Conservation (phyloP, 2,113 vertebrate species). For the Glaucidium brasilianum region DNA sequence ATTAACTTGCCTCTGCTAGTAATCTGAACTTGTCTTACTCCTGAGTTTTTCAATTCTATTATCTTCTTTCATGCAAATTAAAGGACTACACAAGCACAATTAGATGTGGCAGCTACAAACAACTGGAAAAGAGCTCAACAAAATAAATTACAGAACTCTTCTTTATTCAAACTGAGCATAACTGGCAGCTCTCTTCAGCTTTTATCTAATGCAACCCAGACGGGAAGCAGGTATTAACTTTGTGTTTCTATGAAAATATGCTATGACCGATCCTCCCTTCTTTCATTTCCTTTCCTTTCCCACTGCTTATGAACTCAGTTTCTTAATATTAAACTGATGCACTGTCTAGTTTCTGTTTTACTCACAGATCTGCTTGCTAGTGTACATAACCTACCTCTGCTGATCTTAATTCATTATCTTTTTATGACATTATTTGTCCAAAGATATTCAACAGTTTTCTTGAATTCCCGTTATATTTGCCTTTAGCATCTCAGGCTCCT, state of each 20-base stretch:
- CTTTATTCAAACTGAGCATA: constrained; percentile 4
- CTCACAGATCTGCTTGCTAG: neutral
- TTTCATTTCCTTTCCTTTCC: neutral
- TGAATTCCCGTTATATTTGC: neutral
- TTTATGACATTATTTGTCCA: neutral
- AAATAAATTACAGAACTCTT: constrained; percentile 51
- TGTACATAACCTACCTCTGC: neutral
- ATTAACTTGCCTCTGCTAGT: constrained; percentile 65
- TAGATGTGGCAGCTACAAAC: constrained; percentile 66
- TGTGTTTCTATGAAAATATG: constrained; percentile 5
- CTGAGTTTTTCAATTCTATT: constrained; percentile 70
- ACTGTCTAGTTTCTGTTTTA: neutral
- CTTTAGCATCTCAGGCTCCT: neutral
- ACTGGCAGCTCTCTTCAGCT: constrained; percentile 27
- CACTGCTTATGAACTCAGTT: neutral
- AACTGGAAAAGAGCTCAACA: constrained; percentile 51
- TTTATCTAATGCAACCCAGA: neutral
- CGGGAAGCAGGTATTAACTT: neutral
- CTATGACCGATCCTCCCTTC: neutral
- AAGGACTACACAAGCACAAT: constrained; percentile 70
- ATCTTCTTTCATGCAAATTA: constrained; percentile 76
- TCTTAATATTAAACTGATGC: neutral
- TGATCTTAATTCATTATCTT: neutral
- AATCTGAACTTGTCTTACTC: constrained; percentile 72
- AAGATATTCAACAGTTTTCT: neutral